phyloP scores from a whole-genome alignment of 1,140 invertebrate species.

The Agrypnia vestita region DNA sequence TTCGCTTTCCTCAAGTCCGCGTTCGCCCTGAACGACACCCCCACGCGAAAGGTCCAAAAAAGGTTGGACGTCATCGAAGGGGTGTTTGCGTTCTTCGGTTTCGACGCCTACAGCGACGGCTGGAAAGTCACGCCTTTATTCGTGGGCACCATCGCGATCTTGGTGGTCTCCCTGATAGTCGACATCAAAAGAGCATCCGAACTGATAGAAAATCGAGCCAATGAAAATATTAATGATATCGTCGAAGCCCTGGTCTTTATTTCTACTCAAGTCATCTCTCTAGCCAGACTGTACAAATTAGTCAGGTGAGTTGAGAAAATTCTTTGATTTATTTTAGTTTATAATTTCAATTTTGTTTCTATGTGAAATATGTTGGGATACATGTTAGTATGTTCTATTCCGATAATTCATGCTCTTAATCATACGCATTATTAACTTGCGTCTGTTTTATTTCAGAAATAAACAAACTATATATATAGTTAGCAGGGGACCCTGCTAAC shows the following conservation, averaged over 20 bases:
- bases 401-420: too few species aligned
- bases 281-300: conserved; percentile 47
- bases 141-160: conserved; percentile 2
- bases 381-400: too few species aligned
- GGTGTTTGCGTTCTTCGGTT: conserved; percentile 42
- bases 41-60: conserved; percentile 49
- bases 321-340: neutral
- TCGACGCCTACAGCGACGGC: conserved; percentile 36
- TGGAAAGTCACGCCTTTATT: conserved; percentile 33
- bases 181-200: conserved; percentile 27
- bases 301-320: conserved; percentile 28
- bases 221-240: conserved; percentile 45
- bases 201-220: conserved; percentile 39
- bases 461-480: too few species aligned
- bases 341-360: too few species aligned
- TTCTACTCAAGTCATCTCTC: conserved; percentile 46
- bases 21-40: conserved; percentile 35
- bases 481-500: too few species aligned
- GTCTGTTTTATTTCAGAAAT: too few species aligned
- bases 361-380: too few species aligned
- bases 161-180: conserved; percentile 33
- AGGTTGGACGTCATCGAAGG: conserved; percentile 36
- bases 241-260: conserved; percentile 54
- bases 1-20: neutral
- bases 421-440: too few species aligned